phyloP scores from a whole-genome alignment of 2,888 invertebrate species.

The Rhagophthalmus giganteus region DNA sequence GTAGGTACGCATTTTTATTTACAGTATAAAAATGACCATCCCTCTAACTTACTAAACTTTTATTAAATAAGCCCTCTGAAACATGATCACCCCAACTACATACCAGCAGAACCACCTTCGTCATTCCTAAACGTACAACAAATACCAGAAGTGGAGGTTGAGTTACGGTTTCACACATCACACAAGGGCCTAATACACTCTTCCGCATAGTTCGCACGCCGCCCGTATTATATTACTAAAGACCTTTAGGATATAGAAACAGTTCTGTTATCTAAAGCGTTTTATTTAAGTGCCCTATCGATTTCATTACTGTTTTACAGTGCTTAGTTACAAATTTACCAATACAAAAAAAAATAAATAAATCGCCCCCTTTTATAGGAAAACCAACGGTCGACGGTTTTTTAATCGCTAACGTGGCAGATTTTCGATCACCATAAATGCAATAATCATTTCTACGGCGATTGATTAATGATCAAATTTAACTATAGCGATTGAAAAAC shows the following conservation, averaged over 20 bases:
- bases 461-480: no score
- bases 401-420: no score
- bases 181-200: constrained; percentile 34
- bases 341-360: neutral
- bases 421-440: no score
- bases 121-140: constrained; percentile 12
- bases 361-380: neutral
- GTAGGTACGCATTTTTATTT: no score
- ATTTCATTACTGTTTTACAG: constrained; percentile 9
- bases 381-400: no score
- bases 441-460: no score
- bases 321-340: neutral
- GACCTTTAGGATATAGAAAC: constrained; percentile 13
- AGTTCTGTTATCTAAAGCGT: constrained; percentile 2
- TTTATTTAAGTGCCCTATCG: constrained; percentile 13
- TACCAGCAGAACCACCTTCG: constrained; percentile 23
- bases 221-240: constrained; percentile 30
- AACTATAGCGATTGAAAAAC: no score
- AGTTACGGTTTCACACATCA: constrained; percentile 38
- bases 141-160: constrained; percentile 28
- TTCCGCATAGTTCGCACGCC: constrained; percentile 36
- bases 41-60: no score
- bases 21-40: no score
- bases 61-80: neutral
- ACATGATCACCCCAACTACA: constrained; percentile 2